These are phyloP conservation scores for Cryptus armator DNA, from an alignment of 2,888 invertebrate species.

Conservation along the genomic window DNA sequence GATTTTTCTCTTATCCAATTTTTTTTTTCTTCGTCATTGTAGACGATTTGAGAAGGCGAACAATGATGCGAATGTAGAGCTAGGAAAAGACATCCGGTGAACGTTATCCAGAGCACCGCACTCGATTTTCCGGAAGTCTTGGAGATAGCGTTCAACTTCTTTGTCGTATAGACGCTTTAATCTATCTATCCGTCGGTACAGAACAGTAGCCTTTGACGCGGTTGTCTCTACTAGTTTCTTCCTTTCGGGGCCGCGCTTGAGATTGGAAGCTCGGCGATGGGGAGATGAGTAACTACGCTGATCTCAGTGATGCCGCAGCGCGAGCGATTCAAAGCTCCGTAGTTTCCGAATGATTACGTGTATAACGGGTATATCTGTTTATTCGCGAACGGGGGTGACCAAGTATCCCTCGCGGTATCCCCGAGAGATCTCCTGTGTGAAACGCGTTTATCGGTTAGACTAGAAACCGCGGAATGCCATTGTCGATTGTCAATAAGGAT, in stretches of 20 bases:
- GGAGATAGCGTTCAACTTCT: neutral
- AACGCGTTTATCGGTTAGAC: conserved; percentile 12
- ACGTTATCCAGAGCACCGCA: neutral
- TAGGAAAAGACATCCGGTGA: neutral
- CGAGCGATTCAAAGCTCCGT: conserved; percentile 10
- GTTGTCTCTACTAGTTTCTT: conserved; percentile 12
- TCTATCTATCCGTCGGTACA: conserved; percentile 22
- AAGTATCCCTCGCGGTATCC: neutral
- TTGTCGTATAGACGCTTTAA: conserved; percentile 17
- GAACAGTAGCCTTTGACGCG: conserved; percentile 11
- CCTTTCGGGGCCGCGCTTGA: neutral
- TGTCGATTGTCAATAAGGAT: conserved; percentile 12
- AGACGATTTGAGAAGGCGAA: neutral
- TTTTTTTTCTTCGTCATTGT: neutral
- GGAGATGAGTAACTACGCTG: neutral
- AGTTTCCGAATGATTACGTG: conserved; percentile 10
- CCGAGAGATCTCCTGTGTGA: conserved; percentile 10
- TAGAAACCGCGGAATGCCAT: conserved; percentile 25
- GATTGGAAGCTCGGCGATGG: conserved; percentile 24
- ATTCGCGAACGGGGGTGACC: neutral
- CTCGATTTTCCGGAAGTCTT: neutral
- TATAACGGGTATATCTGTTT: conserved; percentile 30
- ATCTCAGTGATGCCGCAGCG: conserved; percentile 4
- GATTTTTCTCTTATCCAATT: neutral
- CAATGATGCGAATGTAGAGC: neutral